phyloP scores from a whole-genome alignment of 2,888 invertebrate species.

The Plebejus argus region DNA sequence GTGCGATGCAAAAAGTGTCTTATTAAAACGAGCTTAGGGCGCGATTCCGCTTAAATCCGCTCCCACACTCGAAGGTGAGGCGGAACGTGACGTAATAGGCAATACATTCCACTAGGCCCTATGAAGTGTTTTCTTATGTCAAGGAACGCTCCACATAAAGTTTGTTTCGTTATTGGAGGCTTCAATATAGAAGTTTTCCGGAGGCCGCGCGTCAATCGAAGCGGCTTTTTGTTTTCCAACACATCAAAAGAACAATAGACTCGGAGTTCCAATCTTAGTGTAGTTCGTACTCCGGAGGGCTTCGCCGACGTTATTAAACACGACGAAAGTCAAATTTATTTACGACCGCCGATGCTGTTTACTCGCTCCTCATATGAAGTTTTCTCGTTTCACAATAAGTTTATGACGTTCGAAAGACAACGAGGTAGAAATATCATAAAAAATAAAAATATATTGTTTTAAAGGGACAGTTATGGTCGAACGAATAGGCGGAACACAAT shows the following conservation, averaged over 20 bases:
- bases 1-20: constrained; percentile 12
- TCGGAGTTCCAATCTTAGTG: constrained; percentile 29
- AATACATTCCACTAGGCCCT: constrained; percentile 28
- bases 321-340: constrained; percentile 27
- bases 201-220: constrained; percentile 33
- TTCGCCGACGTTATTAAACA: constrained; percentile 25
- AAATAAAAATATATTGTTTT: constrained; percentile 20
- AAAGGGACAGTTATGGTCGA: not conserved
- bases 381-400: constrained; percentile 19
- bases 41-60: constrained; percentile 3
- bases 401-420: not conserved
- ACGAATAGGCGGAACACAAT: constrained; percentile 1
- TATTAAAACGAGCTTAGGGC: constrained; percentile 25
- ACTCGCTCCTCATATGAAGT: constrained; percentile 1
- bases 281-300: constrained; percentile 13
- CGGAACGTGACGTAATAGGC: constrained; percentile 25
- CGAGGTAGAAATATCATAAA: constrained; percentile 2
- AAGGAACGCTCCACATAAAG: constrained; percentile 31
- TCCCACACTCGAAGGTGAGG: constrained; percentile 17
- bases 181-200: constrained; percentile 33
- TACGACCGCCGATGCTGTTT: constrained; percentile 21
- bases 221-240: constrained; percentile 34
- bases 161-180: constrained; percentile 32
- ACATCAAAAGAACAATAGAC: constrained; percentile 35
- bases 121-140: constrained; percentile 32